Base-by-base conservation (phyloP, 1,140 invertebrate species). In the Brachionus asplanchnoidis region DNA sequence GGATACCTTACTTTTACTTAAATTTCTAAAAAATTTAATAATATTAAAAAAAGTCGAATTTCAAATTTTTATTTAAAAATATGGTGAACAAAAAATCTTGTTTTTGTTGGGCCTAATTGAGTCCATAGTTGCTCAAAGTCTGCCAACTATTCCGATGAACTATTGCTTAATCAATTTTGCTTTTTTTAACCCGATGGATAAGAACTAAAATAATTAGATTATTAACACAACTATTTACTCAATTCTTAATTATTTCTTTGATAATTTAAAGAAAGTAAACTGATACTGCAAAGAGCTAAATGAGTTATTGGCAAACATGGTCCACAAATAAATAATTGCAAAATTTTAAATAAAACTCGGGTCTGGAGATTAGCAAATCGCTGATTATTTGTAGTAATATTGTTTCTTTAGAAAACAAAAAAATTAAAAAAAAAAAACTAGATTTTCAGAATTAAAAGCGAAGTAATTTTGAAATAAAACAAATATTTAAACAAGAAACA, bases 401-500 rank as follows among this genome's bases (percentile, higher is more conserved):
- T 60, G 17, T 20, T 60, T 60, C 53, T 60, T 20, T 60, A 23
- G 53, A 60, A 60, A 60, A 60, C 23, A 36, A 68, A 32, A 32
- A 28, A 32, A 11, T 6, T 7, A 2, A 28, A 66, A 66, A 66
- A 8, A 28, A 68, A 68, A 73, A 73, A 73, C 68, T 73, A 73
- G 68, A 73, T 42, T 42, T 73, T 68, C 8, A 32, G 11, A n/a
- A 14, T 60, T 60, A 60, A 60, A 60, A 60, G 17, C 53, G 53
- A 60, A 60, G 32, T n/a, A 68, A 68, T 68, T 68, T 20, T 12
- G 12, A 32, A 40, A 73, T 42, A 73, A 73, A 73, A 42, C 20
- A 73, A 73, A 73, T 73, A 73, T 73, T 73, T 73, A 42, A 73
- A 73, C 36, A 42, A 73, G 36, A 73, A 73, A 73, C 68, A 73